Conservation (phyloP, 2,888 invertebrate genomes). For the Aplocera efformata region DNA sequence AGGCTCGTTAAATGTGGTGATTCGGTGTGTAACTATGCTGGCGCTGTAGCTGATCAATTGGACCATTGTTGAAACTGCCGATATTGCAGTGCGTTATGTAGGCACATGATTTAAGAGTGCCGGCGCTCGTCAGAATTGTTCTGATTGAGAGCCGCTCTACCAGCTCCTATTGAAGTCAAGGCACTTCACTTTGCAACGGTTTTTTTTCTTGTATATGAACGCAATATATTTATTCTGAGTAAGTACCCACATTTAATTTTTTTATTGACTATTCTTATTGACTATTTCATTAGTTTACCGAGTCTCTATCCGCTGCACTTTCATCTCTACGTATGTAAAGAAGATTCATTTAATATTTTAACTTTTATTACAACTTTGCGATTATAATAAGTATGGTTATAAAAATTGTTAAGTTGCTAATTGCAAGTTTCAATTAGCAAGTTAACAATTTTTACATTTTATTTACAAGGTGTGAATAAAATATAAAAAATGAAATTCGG, state of each 20-base stretch:
- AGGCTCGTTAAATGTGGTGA: conserved; percentile 52
- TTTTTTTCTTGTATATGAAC: conserved; percentile 30
- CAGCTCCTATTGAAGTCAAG: conserved; percentile 19
- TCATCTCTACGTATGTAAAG: too few relatives aligned
- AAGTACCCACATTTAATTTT: conserved; percentile 26
- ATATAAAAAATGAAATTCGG: too few relatives aligned
- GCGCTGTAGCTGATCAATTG: conserved; percentile 44
- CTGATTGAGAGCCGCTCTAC: conserved; percentile 22
- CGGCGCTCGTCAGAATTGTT: conserved; percentile 25
- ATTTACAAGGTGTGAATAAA: too few relatives aligned
- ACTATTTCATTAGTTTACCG: too few relatives aligned
- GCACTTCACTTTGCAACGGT: conserved; percentile 25
- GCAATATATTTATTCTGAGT: conserved; percentile 31
- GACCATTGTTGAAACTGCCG: conserved; percentile 32
- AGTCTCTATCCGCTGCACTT: too few relatives aligned
- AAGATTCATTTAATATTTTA: too few relatives aligned
- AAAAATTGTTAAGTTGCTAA: too few relatives aligned
- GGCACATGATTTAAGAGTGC: conserved; percentile 35
- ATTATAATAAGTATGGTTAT: too few relatives aligned
- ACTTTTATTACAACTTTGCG: too few relatives aligned
- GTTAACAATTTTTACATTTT: too few relatives aligned
- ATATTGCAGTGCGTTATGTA: conserved; percentile 37
- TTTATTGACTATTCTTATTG: too few relatives aligned
- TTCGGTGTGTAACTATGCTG: conserved; percentile 55
- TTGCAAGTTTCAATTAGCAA: too few relatives aligned